phyloP scores from a whole-genome alignment of 2,113 vertebrate genomes.

The Copsychus sechellarum region DNA sequence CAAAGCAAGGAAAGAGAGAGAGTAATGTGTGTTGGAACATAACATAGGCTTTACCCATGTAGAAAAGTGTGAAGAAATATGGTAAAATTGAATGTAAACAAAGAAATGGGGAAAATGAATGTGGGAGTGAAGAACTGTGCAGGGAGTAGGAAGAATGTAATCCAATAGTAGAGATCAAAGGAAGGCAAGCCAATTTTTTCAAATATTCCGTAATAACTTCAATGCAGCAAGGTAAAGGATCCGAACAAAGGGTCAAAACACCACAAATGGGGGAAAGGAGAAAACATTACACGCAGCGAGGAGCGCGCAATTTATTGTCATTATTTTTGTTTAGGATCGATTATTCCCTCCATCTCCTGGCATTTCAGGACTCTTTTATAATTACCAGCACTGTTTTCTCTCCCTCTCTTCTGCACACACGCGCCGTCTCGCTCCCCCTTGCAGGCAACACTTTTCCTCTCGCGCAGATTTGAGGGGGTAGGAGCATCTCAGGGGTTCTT shows the following conservation, averaged over 20 bases:
- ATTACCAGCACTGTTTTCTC: not conserved
- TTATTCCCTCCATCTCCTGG: slow-evolving; percentile 2
- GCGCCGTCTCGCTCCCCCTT: slow-evolving; percentile 41
- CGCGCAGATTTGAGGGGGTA: slow-evolving; percentile 60
- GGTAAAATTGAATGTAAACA: slow-evolving; percentile 51
- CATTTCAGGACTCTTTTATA: slow-evolving; percentile 2
- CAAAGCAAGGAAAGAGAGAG: slow-evolving; percentile 21
- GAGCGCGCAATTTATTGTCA: not conserved
- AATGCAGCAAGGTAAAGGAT: not conserved
- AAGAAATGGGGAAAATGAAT: slow-evolving; percentile 33
- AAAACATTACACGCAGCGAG: not conserved
- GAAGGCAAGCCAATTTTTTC: slow-evolving; percentile 39
- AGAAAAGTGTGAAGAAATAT: slow-evolving; percentile 52
- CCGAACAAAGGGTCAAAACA: not conserved
- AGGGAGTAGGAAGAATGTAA: slow-evolving; percentile 23
- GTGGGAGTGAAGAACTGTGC: slow-evolving; percentile 30
- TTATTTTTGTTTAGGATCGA: not conserved
- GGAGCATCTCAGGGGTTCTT: slow-evolving; percentile 53
- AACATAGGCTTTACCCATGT: not conserved
- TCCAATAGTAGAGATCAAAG: slow-evolving; percentile 41
- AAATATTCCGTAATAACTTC: not conserved
- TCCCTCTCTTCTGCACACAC: not conserved
- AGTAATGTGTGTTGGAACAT: slow-evolving; percentile 20
- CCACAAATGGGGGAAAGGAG: not conserved
- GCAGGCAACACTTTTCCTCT: slow-evolving; percentile 49